phyloP scores from a whole-genome alignment of 2,888 invertebrate species.

The Cepaea hortensis region DNA sequence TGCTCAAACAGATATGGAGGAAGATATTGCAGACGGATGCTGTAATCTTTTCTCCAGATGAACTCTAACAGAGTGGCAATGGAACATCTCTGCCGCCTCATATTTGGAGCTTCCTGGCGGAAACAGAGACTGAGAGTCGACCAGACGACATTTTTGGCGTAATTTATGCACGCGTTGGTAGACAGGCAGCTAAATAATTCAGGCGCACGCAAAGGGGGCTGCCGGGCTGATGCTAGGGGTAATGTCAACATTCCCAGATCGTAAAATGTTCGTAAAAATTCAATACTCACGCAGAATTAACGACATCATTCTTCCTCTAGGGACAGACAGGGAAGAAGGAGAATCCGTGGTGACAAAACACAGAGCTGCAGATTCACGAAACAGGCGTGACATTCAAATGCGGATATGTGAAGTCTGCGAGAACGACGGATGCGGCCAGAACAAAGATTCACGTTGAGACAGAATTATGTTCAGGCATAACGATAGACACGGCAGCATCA shows the following conservation, averaged over 20 bases:
- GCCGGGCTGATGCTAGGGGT: neutral
- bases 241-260: slow-evolving; percentile 31
- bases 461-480: neutral
- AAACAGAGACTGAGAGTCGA: neutral
- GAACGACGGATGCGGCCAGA: slow-evolving; percentile 2
- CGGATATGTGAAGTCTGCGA: neutral
- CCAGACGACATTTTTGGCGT: neutral
- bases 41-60: neutral
- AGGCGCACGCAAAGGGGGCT: neutral
- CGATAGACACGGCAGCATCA: neutral
- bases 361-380: slow-evolving; percentile 15
- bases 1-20: neutral
- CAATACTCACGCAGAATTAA: slow-evolving; percentile 19
- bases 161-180: slow-evolving; percentile 19
- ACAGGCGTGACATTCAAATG: slow-evolving; percentile 10
- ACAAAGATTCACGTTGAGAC: neutral
- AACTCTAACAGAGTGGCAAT: neutral
- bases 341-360: slow-evolving; percentile 11
- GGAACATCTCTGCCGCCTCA: neutral
- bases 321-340: slow-evolving; percentile 16
- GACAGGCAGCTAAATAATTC: slow-evolving; percentile 20
- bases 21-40: neutral
- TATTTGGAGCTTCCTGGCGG: neutral
- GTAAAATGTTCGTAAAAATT: slow-evolving; percentile 15
- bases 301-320: neutral